These are phyloP conservation scores for Notodonta dromedarius DNA, from an alignment of 2,888 invertebrate species.

Conservation along the genomic window DNA sequence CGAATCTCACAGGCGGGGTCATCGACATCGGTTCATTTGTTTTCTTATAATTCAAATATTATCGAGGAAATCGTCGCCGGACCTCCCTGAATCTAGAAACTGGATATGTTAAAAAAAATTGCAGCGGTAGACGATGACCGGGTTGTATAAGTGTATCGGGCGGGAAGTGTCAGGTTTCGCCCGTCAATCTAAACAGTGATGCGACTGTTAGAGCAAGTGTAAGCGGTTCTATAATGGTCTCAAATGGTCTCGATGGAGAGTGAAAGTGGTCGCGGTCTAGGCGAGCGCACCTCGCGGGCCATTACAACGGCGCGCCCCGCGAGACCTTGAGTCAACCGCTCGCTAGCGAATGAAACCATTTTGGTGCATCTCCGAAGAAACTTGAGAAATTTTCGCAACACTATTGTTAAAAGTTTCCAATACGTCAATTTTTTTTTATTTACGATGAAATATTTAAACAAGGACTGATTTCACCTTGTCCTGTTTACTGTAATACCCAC, in stretches of 20 bases:
- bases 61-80: constrained; percentile 24
- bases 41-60: constrained; percentile 26
- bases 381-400: constrained; percentile 10
- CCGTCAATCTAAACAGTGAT: constrained; percentile 34
- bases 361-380: constrained; percentile 15
- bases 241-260: constrained; percentile 63
- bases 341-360: constrained; percentile 30
- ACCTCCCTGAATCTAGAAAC: constrained; percentile 34
- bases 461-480: too few species aligned
- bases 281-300: constrained; percentile 51
- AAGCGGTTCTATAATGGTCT: constrained; percentile 44
- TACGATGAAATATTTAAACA: too few species aligned
- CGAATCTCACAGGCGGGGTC: constrained; percentile 38
- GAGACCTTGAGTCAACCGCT: constrained; percentile 49
- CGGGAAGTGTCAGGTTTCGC: constrained; percentile 31
- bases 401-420: not conserved
- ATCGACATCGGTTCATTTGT: constrained; percentile 33
- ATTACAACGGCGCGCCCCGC: constrained; percentile 36
- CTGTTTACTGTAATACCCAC: too few species aligned
- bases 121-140: constrained; percentile 26
- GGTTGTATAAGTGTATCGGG: constrained; percentile 28
- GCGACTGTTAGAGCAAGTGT: constrained; percentile 37
- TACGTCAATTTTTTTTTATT: too few species aligned
- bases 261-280: constrained; percentile 73
- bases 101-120: constrained; percentile 26